Base-by-base conservation (phyloP, 2,797 vertebrate species). In the Gymnodraco acuticeps region DNA sequence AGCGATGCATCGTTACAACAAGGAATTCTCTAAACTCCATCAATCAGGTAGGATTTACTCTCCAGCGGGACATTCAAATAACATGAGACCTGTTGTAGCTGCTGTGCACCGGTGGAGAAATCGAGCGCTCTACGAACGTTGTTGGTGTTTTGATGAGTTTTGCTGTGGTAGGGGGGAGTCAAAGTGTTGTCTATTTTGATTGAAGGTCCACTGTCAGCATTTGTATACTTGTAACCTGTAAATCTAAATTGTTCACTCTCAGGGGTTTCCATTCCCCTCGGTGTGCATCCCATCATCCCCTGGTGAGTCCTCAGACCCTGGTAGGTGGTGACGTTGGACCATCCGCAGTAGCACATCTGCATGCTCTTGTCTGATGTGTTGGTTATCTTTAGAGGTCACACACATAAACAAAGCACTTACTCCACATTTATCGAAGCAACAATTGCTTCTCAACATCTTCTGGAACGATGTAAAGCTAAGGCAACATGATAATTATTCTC, bases 261-360 rank as follows among this genome's bases (percentile, higher is more conserved):
- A 33, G 5, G 31, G 31, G 84, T 83, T 0, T 1, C 10, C 50
- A 52, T n/a, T 41, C 84, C 86, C 47, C 55, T 81, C 0, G 11
- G 53, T 0, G 84, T 88, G 43, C 88, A 90, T 51, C 82, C 87
- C 33, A 0, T 88, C 50, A 0, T 87, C n/a, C 83, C 87, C 60
- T 88, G 88, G 73, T 90, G 88, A 31, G 0, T 77, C 23, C 83
- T 79, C 70, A 88, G 76, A 42, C 87, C 88, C 0, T 75, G 50
- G 52, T 86, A 86, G 3, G 47, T n/a, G 1, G 88, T 90, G 0
- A 0, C 0, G 47, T 80, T 81, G 45, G 61, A 58, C 87, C 87
- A 88, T 1, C 85, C 85, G 0, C 88, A 82, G 78, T 20, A 0
- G 23, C 88, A 90, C 31, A 64, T 0, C 65, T 81, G 83, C 8